phyloP scores from a whole-genome alignment of 2,888 invertebrate genomes.

The Teleiodes luculella region DNA sequence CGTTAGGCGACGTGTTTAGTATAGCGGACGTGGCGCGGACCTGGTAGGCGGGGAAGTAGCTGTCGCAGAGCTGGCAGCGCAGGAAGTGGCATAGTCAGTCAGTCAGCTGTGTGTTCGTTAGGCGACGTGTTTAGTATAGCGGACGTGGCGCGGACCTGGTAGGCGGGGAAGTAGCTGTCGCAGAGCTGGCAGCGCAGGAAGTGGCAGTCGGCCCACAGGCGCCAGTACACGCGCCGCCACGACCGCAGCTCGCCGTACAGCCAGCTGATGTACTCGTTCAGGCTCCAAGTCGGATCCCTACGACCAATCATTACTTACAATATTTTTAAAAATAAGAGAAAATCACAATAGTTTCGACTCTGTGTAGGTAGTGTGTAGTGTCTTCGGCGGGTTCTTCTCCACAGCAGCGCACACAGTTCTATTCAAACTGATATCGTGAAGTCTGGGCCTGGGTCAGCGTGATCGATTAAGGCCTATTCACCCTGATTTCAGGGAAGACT shows the following conservation, averaged over 20 bases:
- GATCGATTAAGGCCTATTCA: too few relatives aligned
- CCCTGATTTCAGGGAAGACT: too few relatives aligned
- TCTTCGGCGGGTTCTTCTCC: too few relatives aligned
- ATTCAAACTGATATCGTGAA: too few relatives aligned
- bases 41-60: too few relatives aligned
- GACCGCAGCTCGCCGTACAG: constrained; percentile 88
- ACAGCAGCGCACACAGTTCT: too few relatives aligned
- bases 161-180: constrained; percentile 86
- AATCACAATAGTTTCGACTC: too few relatives aligned
- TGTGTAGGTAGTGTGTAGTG: too few relatives aligned
- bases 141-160: constrained; percentile 63
- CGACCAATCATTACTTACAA: neutral
- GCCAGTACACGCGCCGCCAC: constrained; percentile 96
- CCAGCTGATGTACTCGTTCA: constrained; percentile 87
- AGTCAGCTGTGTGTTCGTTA: too few relatives aligned
- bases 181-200: constrained; percentile 90
- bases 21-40: constrained; percentile 84
- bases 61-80: constrained; percentile 87
- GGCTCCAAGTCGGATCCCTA: constrained; percentile 88
- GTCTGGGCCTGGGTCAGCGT: too few relatives aligned
- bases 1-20: constrained; percentile 8
- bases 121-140: neutral
- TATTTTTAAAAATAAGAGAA: neutral
- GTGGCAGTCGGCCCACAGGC: constrained; percentile 94
- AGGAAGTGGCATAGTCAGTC: constrained; percentile 41